These are phyloP conservation scores for Cyanoderma ruficeps DNA, from an alignment of 2,113 vertebrate species.

Conservation along the genomic window DNA sequence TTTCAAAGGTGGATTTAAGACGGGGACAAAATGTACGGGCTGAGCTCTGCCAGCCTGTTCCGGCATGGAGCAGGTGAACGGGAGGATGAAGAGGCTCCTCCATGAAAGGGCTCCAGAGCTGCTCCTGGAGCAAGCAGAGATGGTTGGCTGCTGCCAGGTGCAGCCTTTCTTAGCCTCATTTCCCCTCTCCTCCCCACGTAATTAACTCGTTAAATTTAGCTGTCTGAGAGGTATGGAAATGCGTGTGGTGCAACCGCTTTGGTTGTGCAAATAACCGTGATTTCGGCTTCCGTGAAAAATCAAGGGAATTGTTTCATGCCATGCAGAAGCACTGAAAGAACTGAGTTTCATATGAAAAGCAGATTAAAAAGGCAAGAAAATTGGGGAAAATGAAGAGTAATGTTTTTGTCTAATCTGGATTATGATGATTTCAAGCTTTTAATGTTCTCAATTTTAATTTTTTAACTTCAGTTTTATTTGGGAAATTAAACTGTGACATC, in stretches of 20 bases:
- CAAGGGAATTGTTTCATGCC: background rate
- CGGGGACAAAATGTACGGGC: background rate
- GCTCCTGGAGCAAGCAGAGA: background rate
- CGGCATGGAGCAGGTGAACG: background rate
- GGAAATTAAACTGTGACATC: background rate
- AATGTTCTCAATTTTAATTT: background rate
- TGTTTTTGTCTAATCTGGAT: background rate
- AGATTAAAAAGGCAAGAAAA: background rate
- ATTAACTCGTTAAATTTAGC: constrained; percentile 34
- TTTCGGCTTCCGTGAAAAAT: constrained; percentile 7
- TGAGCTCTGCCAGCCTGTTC: background rate
- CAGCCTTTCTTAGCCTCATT: background rate
- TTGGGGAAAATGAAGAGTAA: background rate
- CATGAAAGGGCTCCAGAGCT: background rate
- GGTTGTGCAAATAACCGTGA: background rate
- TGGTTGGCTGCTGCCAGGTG: constrained; percentile 14
- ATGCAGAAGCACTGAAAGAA: background rate
- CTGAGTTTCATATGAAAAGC: background rate
- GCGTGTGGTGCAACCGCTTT: background rate
- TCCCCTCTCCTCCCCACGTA: background rate
- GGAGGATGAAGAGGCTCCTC: background rate
- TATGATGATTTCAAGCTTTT: background rate
- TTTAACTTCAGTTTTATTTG: background rate
- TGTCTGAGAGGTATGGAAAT: constrained; percentile 43
- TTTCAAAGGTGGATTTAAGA: background rate